A percentile compares a stretch with the other conserved stretches of the same genome.
Evolutionary conservation across 2,888 invertebrate species (phyloP).

Genomic region (Hirtodrosophila duncani): DNA sequence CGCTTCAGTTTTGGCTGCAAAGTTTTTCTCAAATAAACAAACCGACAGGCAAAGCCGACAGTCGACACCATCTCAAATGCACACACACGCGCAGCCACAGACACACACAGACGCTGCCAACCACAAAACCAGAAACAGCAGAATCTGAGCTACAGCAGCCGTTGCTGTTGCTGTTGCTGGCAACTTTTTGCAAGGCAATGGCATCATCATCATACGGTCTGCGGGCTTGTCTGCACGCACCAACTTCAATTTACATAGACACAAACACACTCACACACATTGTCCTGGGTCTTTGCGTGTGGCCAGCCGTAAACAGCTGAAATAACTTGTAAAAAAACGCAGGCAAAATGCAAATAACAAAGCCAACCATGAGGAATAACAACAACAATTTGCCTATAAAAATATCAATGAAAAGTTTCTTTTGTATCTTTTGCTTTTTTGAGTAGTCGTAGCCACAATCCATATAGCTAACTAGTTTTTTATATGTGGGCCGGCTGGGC

Average conservation of each 20-base stretch:
- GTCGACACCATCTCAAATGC: conserved; percentile 4
- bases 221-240: conserved; percentile 37
- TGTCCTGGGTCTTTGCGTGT: conserved; percentile 36
- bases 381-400: conserved; percentile 54
- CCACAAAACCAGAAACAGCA: conserved; percentile 25
- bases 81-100: conserved; percentile 7
- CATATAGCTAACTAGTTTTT: conserved; percentile 24
- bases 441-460: conserved; percentile 27
- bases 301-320: conserved; percentile 51
- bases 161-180: conserved; percentile 31
- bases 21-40: conserved; percentile 64
- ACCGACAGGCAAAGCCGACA: conserved; percentile 45
- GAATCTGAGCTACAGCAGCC: conserved; percentile 11
- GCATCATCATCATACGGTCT: conserved; percentile 56
- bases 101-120: conserved; percentile 20
- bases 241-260: conserved; percentile 29
- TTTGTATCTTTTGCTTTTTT: conserved; percentile 31
- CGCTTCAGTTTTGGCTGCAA: conserved; percentile 45
- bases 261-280: conserved; percentile 11
- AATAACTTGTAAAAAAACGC: conserved; percentile 27
- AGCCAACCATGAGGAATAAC: conserved; percentile 10
- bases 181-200: conserved; percentile 60
- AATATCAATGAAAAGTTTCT: conserved; percentile 62
- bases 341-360: conserved; percentile 41
- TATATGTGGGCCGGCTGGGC: too few relatives aligned